Base-by-base conservation (phyloP, 2,113 vertebrate genomes). In the Xenopus laevis region DNA sequence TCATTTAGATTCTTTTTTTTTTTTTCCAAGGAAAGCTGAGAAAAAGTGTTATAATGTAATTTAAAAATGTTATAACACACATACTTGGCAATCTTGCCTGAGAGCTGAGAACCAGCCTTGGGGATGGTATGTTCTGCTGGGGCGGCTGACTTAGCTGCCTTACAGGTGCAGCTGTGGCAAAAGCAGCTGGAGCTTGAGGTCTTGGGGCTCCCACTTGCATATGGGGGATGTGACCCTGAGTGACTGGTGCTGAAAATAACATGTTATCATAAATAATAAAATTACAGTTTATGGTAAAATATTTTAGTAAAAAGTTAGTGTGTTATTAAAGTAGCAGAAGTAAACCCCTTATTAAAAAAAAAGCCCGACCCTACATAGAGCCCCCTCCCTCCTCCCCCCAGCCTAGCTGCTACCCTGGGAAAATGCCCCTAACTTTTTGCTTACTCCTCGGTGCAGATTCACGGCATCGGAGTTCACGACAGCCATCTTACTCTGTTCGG, bases 51-150 rank as follows among this genome's bases (percentile, higher is more conserved):
- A 27, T 27, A 27, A 27, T 27, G 23, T 27, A 27, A 27, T 27
- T 40, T 40, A 40, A 40, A 58, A 33, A 52, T 85, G 75, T 79
- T 80, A 66, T 76, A 83, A 90, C 92, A 93, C 95, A 98, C 96
- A 96, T 98, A 98, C 96, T 98, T 91, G 96, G 95, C 95, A 98
- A 93, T 87, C 95, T 94, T 89, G 95, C 95, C 94, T 98, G 96
- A 83, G 95, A 95, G 92, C 94, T 94, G 82, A 97, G 93, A 82
- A 98, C 93, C 91, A 98, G 94, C 93, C 95, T 95, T 92, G 95
- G 96, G 84, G 95, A 92, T 86, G 93, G 88, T 84, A 94, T 82
- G 82, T 89, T 94, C 88, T 92, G 94, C 87, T 95, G 94, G 81
- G 94, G 84, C 84, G 92, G 86, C 84, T 87, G 91, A 73, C 83